Percentiles rank a stretch among this genome's conserved stretches.
Conservation (phyloP, 53 echinoderm and acorn worm species). For the Crossaster papposus region DNA sequence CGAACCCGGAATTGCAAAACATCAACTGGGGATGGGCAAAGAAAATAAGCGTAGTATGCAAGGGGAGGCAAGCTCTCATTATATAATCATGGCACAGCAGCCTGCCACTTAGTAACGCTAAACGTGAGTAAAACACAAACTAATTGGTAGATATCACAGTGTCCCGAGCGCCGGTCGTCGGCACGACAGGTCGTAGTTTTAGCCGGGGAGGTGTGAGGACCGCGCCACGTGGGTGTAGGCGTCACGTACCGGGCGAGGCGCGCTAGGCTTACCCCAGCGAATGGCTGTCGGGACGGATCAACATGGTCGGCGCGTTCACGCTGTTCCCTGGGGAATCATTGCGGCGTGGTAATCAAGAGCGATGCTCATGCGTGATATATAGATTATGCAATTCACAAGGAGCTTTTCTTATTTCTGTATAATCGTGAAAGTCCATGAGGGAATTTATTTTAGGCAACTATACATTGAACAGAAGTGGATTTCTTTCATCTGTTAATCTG, state of each 20-base stretch:
- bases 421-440: not conserved
- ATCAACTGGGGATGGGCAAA: not conserved
- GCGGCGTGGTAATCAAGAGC: conserved; percentile 21
- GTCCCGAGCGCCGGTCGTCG: not conserved
- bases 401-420: not conserved
- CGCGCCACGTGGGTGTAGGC: conserved; percentile 36
- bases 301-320: conserved; percentile 16
- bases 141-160: conserved; percentile 39
- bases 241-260: conserved; percentile 51
- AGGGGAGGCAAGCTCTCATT: conserved; percentile 13
- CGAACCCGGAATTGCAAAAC: not conserved
- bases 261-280: conserved; percentile 32
- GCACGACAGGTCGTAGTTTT: conserved; percentile 1
- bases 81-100: conserved; percentile 53
- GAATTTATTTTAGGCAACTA: not conserved
- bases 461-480: not conserved
- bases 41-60: not conserved
- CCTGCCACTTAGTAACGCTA: conserved; percentile 60
- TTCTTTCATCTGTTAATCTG: not conserved
- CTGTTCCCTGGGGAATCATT: not conserved
- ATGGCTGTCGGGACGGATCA: not conserved
- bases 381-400: not conserved
- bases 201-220: conserved; percentile 36
- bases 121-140: conserved; percentile 64
- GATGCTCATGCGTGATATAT: conserved; percentile 3